Base-by-base conservation (phyloP, 1,140 invertebrate genomes). In the Drosophila dunni region DNA sequence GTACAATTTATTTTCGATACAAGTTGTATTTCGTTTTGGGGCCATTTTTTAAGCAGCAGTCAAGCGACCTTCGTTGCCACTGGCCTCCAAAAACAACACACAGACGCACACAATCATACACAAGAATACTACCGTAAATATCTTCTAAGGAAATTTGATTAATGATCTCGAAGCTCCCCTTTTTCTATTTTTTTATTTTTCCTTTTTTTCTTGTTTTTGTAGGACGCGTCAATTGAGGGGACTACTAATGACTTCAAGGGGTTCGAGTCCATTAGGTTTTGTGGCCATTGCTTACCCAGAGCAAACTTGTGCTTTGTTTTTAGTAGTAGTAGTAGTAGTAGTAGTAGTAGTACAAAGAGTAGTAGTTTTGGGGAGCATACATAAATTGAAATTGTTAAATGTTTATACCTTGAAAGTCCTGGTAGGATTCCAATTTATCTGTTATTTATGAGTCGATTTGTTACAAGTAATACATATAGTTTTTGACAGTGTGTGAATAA, bases 381-480 rank as follows among this genome's bases (percentile, higher is more conserved):
- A 73, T 82, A 82, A 69, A 80, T 73, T 82, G 72, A 82, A 77
- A 88, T 88, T 77, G 78, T 91, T 91, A 91, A 90, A 91, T 84
- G 56, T 71, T 90, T 85, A 90, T 92, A 92, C 91, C 91, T 92
- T 92, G 81, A 91, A 92, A 76, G 91, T 92, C 91, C 91, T 92
- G 75, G 91, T 92, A 73, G 91, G 91, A 90, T 92, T 92, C 91
- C 91, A 92, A 92, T 92, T 92, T 77, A 92, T 92, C 91, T 92
- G 91, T 92, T 91, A 85, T 91, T 91, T 91, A 89, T 79, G 72
- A 84, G 68, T 83, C 75, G 29, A 7, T 82, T 81, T 79, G 84
- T 86, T 86, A 83, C 60, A 86, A 81, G 67, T 29, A 70, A 82
- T 82, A 85, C 75, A 78, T 78, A 79, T 56, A 24, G 8, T 50